phyloP scores from a whole-genome alignment of 1,140 invertebrate genomes.

The Drosophila athabasca region DNA sequence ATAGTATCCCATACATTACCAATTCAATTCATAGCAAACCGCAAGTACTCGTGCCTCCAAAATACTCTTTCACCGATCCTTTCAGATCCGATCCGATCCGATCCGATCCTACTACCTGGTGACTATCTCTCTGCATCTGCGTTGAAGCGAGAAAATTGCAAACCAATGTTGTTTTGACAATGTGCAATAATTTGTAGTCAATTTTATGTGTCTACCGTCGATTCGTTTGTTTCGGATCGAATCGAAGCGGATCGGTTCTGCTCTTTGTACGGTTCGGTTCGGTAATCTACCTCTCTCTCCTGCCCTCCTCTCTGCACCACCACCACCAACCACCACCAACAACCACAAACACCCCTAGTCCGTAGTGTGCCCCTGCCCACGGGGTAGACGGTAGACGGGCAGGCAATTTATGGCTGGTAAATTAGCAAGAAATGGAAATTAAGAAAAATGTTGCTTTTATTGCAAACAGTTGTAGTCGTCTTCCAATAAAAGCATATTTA shows the following conservation, averaged over 20 bases:
- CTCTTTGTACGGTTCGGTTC: constrained; percentile 49
- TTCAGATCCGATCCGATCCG: too few relatives aligned
- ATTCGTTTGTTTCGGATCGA: constrained; percentile 24
- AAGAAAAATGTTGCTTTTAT: constrained; percentile 82
- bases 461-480: constrained; percentile 81
- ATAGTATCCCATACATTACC: background rate
- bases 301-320: background rate
- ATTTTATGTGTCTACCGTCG: constrained; percentile 79
- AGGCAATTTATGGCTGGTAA: constrained; percentile 77
- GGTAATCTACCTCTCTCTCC: constrained; percentile 10
- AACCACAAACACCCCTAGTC: background rate
- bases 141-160: constrained; percentile 81
- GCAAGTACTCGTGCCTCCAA: background rate
- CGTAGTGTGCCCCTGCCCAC: constrained; percentile 13
- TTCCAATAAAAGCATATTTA: constrained; percentile 79
- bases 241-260: constrained; percentile 50
- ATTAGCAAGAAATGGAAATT: constrained; percentile 82
- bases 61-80: constrained; percentile 35
- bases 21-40: background rate
- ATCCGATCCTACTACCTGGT: constrained; percentile 13
- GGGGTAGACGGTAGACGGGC: constrained; percentile 50
- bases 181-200: constrained; percentile 81
- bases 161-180: constrained; percentile 82
- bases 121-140: constrained; percentile 64
- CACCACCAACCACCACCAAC: background rate